A percentile compares a stretch with the other conserved stretches of the same genome.
Conservation (phyloP, 2,113 vertebrate genomes). For the Prunella fulvescens region DNA sequence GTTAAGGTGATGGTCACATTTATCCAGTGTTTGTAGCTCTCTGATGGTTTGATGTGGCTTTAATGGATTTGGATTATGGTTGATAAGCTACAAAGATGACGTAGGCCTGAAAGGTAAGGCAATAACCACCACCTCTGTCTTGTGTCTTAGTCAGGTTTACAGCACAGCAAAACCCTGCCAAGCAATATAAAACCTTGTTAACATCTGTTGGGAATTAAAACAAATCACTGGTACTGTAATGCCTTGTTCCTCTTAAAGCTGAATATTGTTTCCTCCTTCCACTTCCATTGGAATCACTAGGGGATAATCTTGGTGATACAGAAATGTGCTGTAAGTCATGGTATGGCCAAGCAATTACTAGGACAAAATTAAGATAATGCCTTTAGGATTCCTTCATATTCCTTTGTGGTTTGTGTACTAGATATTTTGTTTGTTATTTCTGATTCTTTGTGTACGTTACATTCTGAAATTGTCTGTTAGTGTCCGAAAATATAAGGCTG, state of each 20-base stretch:
- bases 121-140: background rate
- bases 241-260: background rate
- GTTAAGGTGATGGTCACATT: background rate
- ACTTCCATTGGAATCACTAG: background rate
- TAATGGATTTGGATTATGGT: background rate
- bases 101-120: background rate
- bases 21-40: background rate
- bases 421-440: background rate
- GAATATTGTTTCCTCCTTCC: background rate
- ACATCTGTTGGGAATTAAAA: conserved; percentile 20
- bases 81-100: background rate
- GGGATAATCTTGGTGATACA: background rate
- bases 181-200: background rate
- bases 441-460: background rate
- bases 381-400: background rate
- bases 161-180: background rate
- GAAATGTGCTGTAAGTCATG: background rate
- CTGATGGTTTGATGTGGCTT: background rate
- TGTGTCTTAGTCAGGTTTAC: background rate
- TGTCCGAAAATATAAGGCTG: background rate
- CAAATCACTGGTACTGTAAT: background rate
- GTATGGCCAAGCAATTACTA: fast-evolving
- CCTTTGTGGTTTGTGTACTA: background rate
- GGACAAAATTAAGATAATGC: background rate
- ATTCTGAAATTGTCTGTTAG: background rate